Evolutionary conservation across 2,888 invertebrate genomes (phyloP).

Genomic region (Caenorhabditis sp.): DNA sequence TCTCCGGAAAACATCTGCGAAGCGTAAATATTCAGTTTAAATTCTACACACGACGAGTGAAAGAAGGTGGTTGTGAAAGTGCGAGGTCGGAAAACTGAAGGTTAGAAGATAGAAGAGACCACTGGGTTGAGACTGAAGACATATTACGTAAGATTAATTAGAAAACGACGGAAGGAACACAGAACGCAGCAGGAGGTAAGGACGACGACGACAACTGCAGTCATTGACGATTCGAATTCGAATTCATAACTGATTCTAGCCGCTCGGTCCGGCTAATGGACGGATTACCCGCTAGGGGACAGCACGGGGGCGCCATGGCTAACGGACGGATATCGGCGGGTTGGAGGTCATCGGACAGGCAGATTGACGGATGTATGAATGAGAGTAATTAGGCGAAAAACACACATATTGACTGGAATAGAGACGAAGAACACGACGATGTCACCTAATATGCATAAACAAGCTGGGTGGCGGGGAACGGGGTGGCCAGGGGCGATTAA

Average conservation of each 20-base stretch:
- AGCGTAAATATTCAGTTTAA: background rate
- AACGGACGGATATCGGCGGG: constrained; percentile 25
- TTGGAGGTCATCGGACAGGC: constrained; percentile 46
- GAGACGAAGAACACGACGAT: constrained; percentile 17
- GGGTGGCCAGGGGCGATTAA: constrained; percentile 10
- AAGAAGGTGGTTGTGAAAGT: constrained; percentile 18
- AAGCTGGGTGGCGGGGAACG: constrained; percentile 11
- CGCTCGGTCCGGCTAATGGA: constrained; percentile 48
- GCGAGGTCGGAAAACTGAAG: constrained; percentile 15
- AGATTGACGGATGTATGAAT: constrained; percentile 44
- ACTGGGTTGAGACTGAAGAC: background rate
- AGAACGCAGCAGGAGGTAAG: constrained; percentile 29
- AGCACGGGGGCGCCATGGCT: constrained; percentile 34
- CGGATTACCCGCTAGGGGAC: constrained; percentile 29
- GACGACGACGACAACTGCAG: too few species aligned
- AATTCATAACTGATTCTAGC: constrained; percentile 44
- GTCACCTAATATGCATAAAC: constrained; percentile 54
- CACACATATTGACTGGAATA: constrained; percentile 43
- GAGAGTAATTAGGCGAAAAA: constrained; percentile 52
- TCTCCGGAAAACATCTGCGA: constrained; percentile 2
- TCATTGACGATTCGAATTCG: constrained; percentile 34
- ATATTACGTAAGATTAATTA: constrained; percentile 50
- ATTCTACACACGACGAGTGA: background rate
- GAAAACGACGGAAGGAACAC: constrained; percentile 38
- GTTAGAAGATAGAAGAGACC: background rate